phyloP scores from a whole-genome alignment of 2,888 invertebrate species.

The Hartigia nigra region DNA sequence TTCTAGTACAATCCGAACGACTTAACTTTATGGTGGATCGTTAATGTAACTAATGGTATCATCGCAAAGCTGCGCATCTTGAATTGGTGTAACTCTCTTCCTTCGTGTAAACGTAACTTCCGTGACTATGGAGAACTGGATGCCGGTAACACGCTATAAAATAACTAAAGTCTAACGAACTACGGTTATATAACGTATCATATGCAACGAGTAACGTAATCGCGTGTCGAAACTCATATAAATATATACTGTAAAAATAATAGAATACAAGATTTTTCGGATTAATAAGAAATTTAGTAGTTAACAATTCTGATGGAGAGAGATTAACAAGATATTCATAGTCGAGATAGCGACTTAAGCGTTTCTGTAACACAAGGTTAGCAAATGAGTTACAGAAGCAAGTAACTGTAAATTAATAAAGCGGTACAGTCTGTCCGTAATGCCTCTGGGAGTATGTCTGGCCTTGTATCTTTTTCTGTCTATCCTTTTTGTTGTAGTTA shows the following conservation, averaged over 20 bases:
- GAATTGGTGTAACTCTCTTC: neutral
- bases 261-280: neutral
- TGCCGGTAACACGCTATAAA: neutral
- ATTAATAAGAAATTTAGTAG: neutral
- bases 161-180: neutral
- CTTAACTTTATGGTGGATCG: slow-evolving; percentile 20
- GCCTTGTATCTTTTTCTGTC: neutral
- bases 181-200: neutral
- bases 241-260: neutral
- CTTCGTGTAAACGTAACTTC: neutral
- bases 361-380: neutral
- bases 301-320: neutral
- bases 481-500: slow-evolving; percentile 14
- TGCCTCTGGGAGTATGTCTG: neutral
- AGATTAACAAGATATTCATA: neutral
- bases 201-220: neutral
- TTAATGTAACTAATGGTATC: slow-evolving; percentile 42
- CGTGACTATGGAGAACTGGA: neutral
- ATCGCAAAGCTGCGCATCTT: slow-evolving; percentile 4
- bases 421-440: neutral
- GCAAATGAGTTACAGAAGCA: neutral
- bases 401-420: neutral
- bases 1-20: slow-evolving; percentile 15
- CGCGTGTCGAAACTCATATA: neutral
- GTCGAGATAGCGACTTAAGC: neutral